Evolutionary conservation across 2,113 vertebrate species (phyloP).

Genomic region (Sylvilagus bachmani): DNA sequence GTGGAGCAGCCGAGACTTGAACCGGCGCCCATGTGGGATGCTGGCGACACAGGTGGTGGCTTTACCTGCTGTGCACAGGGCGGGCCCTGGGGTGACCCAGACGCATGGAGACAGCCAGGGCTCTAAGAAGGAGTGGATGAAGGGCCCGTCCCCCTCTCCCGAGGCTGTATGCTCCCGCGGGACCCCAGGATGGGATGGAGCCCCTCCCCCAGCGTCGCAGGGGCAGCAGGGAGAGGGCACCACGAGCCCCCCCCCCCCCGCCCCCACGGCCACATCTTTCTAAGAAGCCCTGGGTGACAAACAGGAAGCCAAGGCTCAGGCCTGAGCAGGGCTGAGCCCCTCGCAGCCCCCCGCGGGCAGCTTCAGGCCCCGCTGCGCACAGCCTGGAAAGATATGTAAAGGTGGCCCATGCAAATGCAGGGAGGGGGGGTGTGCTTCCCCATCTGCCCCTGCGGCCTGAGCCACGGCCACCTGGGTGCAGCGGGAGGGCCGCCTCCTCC

Average conservation of each 20-base stretch:
- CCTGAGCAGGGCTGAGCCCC: not conserved
- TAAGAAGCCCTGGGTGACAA: conserved; percentile 63
- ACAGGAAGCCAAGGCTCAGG: conserved; percentile 7
- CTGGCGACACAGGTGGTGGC: too few relatives aligned
- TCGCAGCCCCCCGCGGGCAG: not conserved
- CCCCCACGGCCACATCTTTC: conserved; percentile 51
- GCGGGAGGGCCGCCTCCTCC: not conserved
- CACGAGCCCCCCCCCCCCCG: not conserved
- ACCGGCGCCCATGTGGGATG: too few relatives aligned
- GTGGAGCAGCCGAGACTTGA: too few relatives aligned
- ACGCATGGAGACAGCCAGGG: too few relatives aligned
- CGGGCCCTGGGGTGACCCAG: too few relatives aligned
- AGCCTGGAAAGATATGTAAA: conserved; percentile 80
- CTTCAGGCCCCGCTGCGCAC: conserved; percentile 21
- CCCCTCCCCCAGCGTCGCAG: too few relatives aligned
- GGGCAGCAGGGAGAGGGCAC: too few relatives aligned
- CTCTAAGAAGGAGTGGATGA: too few relatives aligned
- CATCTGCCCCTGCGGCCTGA: not conserved
- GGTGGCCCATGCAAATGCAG: conserved; percentile 74
- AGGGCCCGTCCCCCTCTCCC: too few relatives aligned
- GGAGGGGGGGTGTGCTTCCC: conserved; percentile 65
- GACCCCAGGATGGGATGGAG: too few relatives aligned
- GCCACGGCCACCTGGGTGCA: not conserved
- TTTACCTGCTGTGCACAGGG: too few relatives aligned
- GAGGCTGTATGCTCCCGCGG: too few relatives aligned